Evolutionary conservation across 2,113 vertebrate genomes (phyloP).

Genomic region (Ailuropoda melanoleuca): DNA sequence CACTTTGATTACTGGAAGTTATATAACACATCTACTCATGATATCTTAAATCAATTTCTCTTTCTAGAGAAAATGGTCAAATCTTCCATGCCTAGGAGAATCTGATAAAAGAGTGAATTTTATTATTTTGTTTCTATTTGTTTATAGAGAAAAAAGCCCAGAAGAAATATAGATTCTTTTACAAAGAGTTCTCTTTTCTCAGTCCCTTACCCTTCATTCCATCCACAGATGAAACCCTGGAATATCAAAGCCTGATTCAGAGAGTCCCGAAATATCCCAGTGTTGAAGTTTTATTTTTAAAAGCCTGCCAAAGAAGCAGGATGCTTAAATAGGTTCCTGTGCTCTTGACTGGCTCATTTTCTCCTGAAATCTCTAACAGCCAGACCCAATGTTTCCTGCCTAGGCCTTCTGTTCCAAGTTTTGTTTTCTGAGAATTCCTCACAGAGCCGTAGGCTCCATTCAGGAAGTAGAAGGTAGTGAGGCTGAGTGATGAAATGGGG

Average conservation of each 20-base stretch:
- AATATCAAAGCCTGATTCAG: background rate
- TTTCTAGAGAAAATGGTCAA: background rate
- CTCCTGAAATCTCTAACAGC: background rate
- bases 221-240: background rate
- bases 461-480: background rate
- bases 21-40: background rate
- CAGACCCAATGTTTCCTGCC: background rate
- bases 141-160: background rate
- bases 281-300: background rate
- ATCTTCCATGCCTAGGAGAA: background rate
- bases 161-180: background rate
- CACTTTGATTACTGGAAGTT: background rate
- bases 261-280: background rate
- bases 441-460: background rate
- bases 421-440: slow-evolving; percentile 14
- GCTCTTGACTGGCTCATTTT: background rate
- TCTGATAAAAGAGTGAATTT: background rate
- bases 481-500: background rate
- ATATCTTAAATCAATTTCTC: background rate
- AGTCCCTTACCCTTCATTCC: background rate
- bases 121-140: background rate
- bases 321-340: background rate
- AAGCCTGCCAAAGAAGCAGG: background rate
- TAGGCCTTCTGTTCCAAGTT: background rate
- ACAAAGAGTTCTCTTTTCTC: background rate